Base-by-base conservation (phyloP, 1,140 invertebrate genomes). In the Bombus polaris region DNA sequence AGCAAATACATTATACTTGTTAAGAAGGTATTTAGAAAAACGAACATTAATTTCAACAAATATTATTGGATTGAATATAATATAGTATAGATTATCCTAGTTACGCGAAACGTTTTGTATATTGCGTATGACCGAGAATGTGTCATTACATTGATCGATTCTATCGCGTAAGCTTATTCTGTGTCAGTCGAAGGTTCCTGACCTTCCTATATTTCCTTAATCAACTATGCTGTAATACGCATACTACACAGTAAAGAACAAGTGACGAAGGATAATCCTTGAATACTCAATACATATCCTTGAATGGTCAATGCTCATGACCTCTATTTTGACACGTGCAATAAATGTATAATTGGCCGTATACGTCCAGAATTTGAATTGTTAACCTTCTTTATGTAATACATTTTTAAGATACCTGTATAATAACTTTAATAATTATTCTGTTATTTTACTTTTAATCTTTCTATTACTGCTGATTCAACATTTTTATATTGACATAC, bases 271-370 rank as follows among this genome's bases (percentile, higher is more conserved):
- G 18, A 74, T 74, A 53, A 25, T 74, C 42, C 42, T n/a, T 74
- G 42, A 74, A 28, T 18, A 53, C 8, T 18, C 32, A 35, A 66
- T 66, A 66, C n/a, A 62, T 66, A 66, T 1, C 73, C 42, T 74
- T 74, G 72, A 47, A 47, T 32, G 73, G n/a, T 18, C 8, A n/a
- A 44, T 9, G 22, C 5, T 47, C 12, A 32, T 53, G 44, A 53
- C 73, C 73, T 35, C 22, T 74, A 74, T 39, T 32, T 74, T 53
- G n/a, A 53, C 42, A 47, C 73, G 73, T 74, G 73, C 44, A 35
- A 44, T 32, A 74, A 32, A 53, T 74, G 10, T 74, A 74, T 47
- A 74, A 74, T 35, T 74, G 35, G n/a, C 32, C 15, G 44, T 22
- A 35, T n/a, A 32, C 3, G 22, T 47, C 1, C 18, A 13, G 73